A percentile compares a stretch with the other conserved stretches of the same genome.
phyloP scores from a whole-genome alignment of 1,140 invertebrate species.

The Pseudachorutes palmiensis region DNA sequence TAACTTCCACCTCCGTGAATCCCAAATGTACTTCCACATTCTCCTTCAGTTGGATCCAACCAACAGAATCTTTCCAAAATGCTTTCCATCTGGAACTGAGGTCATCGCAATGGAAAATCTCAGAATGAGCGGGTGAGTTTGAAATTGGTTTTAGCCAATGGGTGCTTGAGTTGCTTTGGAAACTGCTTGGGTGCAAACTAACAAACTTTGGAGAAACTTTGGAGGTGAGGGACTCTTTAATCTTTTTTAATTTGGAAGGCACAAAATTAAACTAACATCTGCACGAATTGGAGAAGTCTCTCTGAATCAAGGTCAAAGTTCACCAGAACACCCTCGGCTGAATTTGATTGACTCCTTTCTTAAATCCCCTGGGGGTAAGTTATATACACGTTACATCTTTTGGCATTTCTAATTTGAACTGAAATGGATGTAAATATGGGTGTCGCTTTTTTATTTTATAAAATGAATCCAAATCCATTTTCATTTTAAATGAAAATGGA shows the following conservation, averaged over 20 bases:
- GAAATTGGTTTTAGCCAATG: background rate
- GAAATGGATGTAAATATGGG: too few relatives aligned
- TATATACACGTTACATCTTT: too few relatives aligned
- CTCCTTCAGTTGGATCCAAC: background rate
- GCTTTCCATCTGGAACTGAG: background rate
- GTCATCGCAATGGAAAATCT: conserved; percentile 24
- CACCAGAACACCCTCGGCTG: too few relatives aligned
- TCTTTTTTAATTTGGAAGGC: background rate
- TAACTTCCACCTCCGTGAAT: conserved; percentile 16
- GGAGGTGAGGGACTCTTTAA: background rate
- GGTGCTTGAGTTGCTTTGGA: background rate
- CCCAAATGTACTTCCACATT: conserved; percentile 17
- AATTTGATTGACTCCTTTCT: too few relatives aligned
- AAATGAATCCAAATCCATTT: too few relatives aligned
- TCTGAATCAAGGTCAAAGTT: background rate
- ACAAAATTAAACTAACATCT: background rate
- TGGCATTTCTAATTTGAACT: too few relatives aligned
- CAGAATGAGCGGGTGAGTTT: conserved; percentile 11
- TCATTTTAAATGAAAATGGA: too few relatives aligned
- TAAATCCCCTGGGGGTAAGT: too few relatives aligned
- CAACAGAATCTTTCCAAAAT: conserved; percentile 5
- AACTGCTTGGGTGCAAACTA: background rate
- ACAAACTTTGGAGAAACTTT: background rate
- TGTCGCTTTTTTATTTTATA: too few relatives aligned
- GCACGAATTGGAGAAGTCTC: background rate